A percentile compares a stretch with the other conserved stretches of the same genome.
Conservation (phyloP, 1,140 invertebrate species). For the Parasteatoda tepidariorum region DNA sequence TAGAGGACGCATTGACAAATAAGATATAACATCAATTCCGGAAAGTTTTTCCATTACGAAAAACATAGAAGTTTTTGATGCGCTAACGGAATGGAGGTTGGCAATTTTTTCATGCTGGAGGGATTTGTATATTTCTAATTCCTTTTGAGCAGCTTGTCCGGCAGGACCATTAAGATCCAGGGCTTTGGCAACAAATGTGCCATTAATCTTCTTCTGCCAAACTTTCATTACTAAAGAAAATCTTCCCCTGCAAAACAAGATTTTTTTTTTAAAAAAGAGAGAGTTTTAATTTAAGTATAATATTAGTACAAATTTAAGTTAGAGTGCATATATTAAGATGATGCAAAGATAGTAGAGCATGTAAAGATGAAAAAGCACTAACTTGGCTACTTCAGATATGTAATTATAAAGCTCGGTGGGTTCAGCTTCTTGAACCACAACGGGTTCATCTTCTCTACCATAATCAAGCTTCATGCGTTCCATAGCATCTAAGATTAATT, state of each 20-base stretch:
- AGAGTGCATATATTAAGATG: too few species aligned
- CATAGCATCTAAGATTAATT: slow-evolving; percentile 68
- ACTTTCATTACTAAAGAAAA: slow-evolving; percentile 85
- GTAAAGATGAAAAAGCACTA: not conserved
- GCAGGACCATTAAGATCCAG: slow-evolving; percentile 8
- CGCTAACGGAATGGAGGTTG: slow-evolving; percentile 73
- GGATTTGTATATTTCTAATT: slow-evolving; percentile 84
- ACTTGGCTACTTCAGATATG: slow-evolving; percentile 56
- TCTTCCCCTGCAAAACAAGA: slow-evolving; percentile 74
- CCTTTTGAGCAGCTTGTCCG: slow-evolving; percentile 66
- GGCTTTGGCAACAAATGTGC: slow-evolving; percentile 58
- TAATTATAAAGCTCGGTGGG: slow-evolving; percentile 59
- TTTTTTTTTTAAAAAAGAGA: not conserved
- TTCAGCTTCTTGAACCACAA: slow-evolving; percentile 35
- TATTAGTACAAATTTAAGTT: not conserved
- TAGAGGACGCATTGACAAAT: slow-evolving; percentile 85
- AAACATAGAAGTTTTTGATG: slow-evolving; percentile 59
- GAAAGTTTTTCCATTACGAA: slow-evolving; percentile 85
- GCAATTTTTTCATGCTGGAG: slow-evolving; percentile 88
- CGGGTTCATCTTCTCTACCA: slow-evolving; percentile 75
- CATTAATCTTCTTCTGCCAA: slow-evolving; percentile 67
- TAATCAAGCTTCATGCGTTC: slow-evolving; percentile 70
- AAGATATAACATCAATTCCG: slow-evolving; percentile 84
- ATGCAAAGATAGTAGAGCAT: too few species aligned
- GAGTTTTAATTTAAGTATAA: not conserved